Base-by-base conservation (phyloP, 1,140 invertebrate species). In the Drosophila kurseongensis region DNA sequence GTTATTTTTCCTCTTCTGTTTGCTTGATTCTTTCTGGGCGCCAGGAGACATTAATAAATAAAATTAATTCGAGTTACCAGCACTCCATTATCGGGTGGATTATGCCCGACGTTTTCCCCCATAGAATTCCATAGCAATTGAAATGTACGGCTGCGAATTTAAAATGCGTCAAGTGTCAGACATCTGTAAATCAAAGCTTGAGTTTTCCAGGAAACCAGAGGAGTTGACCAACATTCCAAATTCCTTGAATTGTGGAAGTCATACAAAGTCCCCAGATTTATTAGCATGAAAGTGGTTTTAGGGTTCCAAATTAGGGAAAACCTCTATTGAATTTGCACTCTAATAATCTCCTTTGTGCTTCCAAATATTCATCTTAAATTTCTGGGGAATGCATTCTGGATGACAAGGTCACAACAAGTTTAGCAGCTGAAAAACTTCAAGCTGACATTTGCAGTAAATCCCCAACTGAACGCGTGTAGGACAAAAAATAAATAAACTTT, bases 31-130 rank as follows among this genome's bases (percentile, higher is more conserved):
- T 16, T 29, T 61, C 12, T 13, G 27, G 29, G 65, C 14, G 52
- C 52, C 68, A 41, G 44, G 44, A 41, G 66, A 50, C 65, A 50
- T 72, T 65, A 55, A 55, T 63, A 74, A 75, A 57, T 75, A 56
- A 75, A 75, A 75, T 56, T 35, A 55, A 75, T 65, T 56, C 60
- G 35, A 40, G 45, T 65, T 75, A 65, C 40, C 36, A 35, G 59
- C 59, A 75, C 57, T 36, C 40, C 59, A 65, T 65, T 75, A 75
- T 65, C 59, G 52, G 44, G 23, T 12, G 50, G 54, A 59, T 57
- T 32, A 63, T 36, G 23, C 23, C 32, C 40, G 14, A n/a, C 7
- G 10, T 47, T 47, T 40, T 12, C 9, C 9, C 18, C 29, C 8
- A 9, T 16, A 6, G 16, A 50, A 18, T n/a, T 10, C 14, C n/a